These are phyloP conservation scores for Cheilosia soror DNA, from an alignment of 2,888 invertebrate genomes.

Conservation along the genomic window DNA sequence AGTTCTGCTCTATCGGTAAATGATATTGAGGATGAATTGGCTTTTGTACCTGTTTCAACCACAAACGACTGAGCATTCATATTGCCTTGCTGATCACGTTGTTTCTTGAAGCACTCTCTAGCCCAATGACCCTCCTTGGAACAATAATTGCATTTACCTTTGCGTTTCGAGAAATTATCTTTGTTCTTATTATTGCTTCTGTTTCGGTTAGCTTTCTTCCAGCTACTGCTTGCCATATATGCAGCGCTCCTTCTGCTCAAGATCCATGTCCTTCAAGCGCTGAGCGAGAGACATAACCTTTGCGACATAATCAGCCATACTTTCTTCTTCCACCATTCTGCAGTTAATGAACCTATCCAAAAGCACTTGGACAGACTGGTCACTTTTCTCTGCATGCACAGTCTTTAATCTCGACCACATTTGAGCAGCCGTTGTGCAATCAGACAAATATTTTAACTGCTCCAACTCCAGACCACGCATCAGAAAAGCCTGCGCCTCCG, in stretches of 20 bases:
- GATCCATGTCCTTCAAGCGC: constrained; percentile 66
- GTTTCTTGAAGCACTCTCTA: constrained; percentile 15
- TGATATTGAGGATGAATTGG: not conserved
- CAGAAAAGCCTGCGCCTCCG: constrained; percentile 69
- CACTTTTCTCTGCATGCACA: constrained; percentile 55
- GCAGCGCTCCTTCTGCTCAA: constrained; percentile 57
- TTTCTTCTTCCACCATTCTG: constrained; percentile 60
- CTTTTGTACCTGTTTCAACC: not conserved
- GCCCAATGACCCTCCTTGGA: not conserved
- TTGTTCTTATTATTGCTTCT: too few relatives aligned
- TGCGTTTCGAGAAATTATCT: too few relatives aligned
- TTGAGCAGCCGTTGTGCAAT: constrained; percentile 56
- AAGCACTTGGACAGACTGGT: constrained; percentile 46
- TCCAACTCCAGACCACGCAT: constrained; percentile 66
- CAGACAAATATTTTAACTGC: constrained; percentile 69
- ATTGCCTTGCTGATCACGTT: constrained; percentile 16
- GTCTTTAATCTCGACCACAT: constrained; percentile 55
- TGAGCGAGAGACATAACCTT: constrained; percentile 59
- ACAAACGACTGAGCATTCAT: constrained; percentile 12
- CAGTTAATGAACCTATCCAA: constrained; percentile 57
- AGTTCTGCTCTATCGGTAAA: constrained; percentile 30
- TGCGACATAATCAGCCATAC: constrained; percentile 62
- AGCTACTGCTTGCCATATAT: constrained; percentile 8
- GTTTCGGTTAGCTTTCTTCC: not conserved
- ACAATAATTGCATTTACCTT: too few relatives aligned